Conservation (phyloP, 2,888 invertebrate genomes). For the Trachelus troglodyta region DNA sequence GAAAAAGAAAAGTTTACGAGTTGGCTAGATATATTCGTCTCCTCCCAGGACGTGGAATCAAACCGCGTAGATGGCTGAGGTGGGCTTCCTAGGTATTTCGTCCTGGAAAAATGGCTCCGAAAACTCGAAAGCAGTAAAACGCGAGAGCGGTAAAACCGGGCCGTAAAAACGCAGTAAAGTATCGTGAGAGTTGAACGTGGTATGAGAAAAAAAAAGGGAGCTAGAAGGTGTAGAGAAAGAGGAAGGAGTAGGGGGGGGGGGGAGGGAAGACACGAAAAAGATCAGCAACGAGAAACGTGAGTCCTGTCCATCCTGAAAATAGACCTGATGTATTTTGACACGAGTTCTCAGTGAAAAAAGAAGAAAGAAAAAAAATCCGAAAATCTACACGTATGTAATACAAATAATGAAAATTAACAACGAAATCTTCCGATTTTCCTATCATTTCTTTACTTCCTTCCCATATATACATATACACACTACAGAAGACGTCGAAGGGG, state of each 20-base stretch:
- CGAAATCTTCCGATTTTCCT: background rate
- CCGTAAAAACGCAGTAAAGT: slow-evolving; percentile 24
- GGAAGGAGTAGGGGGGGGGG: slow-evolving; percentile 16
- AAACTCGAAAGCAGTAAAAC: slow-evolving; percentile 21
- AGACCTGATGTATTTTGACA: background rate
- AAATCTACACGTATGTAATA: background rate
- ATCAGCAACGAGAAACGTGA: background rate
- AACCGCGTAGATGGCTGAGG: background rate
- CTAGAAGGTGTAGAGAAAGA: slow-evolving; percentile 9
- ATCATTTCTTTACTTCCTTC: background rate
- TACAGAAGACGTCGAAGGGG: background rate
- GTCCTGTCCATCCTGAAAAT: background rate
- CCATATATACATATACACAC: background rate
- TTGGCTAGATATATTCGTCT: slow-evolving; percentile 1
- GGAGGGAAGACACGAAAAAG: background rate
- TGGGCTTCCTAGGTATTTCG: background rate
- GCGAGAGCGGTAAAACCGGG: slow-evolving; percentile 20
- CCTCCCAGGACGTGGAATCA: background rate
- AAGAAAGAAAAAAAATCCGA: background rate
- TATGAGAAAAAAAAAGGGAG: background rate
- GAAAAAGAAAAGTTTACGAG: slow-evolving; percentile 17
- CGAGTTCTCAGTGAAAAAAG: background rate
- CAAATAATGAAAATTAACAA: background rate
- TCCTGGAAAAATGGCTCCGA: slow-evolving; percentile 10
- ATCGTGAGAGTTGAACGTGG: slow-evolving; percentile 7